Evolutionary conservation across 2,113 vertebrate genomes (phyloP).

Genomic region (Ornithorhynchus anatinus): DNA sequence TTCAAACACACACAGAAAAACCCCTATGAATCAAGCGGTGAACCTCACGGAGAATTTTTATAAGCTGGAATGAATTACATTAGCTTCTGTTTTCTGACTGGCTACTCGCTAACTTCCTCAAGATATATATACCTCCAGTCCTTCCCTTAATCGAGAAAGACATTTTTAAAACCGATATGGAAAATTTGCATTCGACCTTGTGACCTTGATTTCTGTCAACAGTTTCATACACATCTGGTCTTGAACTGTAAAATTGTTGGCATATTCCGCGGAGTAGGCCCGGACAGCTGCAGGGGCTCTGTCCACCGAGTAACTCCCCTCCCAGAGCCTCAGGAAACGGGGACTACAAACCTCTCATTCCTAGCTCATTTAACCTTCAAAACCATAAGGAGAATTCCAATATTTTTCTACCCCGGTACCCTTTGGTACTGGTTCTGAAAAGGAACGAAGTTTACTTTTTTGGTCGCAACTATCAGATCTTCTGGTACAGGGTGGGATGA

Average conservation of each 20-base stretch:
- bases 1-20: constrained; percentile 20
- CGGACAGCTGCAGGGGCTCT: constrained; percentile 65
- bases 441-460: constrained; percentile 18
- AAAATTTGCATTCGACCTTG: constrained; percentile 65
- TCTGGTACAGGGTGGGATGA: too few relatives aligned
- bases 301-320: constrained; percentile 43
- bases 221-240: constrained; percentile 70
- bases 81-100: constrained; percentile 58
- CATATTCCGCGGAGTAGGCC: constrained; percentile 42
- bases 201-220: constrained; percentile 55
- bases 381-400: constrained; percentile 40
- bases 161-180: constrained; percentile 61
- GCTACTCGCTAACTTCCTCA: constrained; percentile 17
- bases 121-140: constrained; percentile 24
- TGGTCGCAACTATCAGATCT: too few relatives aligned
- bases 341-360: constrained; percentile 8
- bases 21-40: constrained; percentile 27
- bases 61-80: constrained; percentile 36
- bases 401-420: constrained; percentile 42
- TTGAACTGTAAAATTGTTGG: constrained; percentile 66
- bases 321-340: constrained; percentile 12
- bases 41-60: constrained; percentile 25
- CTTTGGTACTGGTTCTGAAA: constrained; percentile 3
- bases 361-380: constrained; percentile 3
- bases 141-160: constrained; percentile 43